Evolutionary conservation across 1,140 invertebrate genomes (phyloP), one percentile per base, ranked within the genome.

Genomic region (Drosophila takahashii): DNA sequence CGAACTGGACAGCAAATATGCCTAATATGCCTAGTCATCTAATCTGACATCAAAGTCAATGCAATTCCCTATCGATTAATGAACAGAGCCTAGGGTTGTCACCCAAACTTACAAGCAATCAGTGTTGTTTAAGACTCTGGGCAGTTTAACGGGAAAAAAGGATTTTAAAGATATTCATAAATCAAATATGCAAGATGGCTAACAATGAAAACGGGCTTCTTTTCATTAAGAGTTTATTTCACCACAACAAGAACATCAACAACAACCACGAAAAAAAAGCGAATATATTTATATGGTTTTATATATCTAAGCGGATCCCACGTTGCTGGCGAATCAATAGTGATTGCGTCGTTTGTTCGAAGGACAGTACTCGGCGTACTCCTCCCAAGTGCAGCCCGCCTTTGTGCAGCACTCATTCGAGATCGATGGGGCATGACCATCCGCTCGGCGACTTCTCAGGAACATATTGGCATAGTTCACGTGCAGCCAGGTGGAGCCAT

Each of bases 301-400:
- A 37, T 69, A 13, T 70, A 27, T 37, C 22, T 70, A 32, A 37
- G 66, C 7, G 32, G 27, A 45, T 42, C n/a, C 22, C 26, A 27
- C 44, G 11, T 16, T 4, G 54, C n/a, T 34, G 39, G 22, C 32
- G 10, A 66, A 51, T 87, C 53, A 90, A 48, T 92, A 92, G 59
- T 92, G 91, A 78, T 92, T 92, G 47, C 87, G 90, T 18, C 94
- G 90, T 62, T 93, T 93, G 71, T 94, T 94, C 16, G 93, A 93
- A 6, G 94, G 94, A 86, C 94, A 95, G 77, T 95, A 95, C 81
- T 95, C 94, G 34, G 94, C 94, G 69, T 95, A 95, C 74, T 95
- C 94, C 81, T 95, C 94, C 94, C 94, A 95, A 29, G 94, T 95
- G 64, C 94, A 95, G 10, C 94, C 94, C 13, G 90, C 77, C 13